phyloP scores from a whole-genome alignment of 2,797 vertebrate genomes.

The Xerus rutilus region DNA sequence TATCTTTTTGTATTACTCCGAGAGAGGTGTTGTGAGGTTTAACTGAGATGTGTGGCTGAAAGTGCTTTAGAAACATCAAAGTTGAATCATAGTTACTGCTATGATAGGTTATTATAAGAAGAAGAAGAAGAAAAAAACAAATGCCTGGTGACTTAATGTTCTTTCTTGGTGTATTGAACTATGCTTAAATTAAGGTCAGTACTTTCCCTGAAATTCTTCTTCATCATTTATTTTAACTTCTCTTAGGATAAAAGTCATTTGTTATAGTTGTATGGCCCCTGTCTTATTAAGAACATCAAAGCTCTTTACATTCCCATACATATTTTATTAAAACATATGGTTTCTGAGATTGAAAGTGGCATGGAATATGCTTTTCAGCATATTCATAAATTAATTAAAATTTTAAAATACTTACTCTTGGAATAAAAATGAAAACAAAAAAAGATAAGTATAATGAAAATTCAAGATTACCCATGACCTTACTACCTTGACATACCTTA shows the following conservation, averaged over 20 bases:
- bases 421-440: conserved; percentile 39
- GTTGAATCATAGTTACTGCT: conserved; percentile 40
- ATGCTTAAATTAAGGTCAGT: conserved; percentile 46
- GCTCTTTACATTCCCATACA: conserved; percentile 52
- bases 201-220: not conserved
- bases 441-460: conserved; percentile 28
- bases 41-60: conserved; percentile 11
- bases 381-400: not conserved
- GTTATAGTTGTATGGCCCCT: not conserved
- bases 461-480: not conserved
- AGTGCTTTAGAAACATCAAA: conserved; percentile 53
- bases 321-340: conserved; percentile 38
- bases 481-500: conserved; percentile 17
- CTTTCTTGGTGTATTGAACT: conserved; percentile 32
- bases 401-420: conserved; percentile 21
- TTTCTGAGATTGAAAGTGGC: conserved; percentile 4
- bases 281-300: conserved; percentile 32
- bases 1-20: conserved; percentile 43
- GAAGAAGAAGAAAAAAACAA: conserved; percentile 40
- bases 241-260: conserved; percentile 49
- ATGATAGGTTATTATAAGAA: conserved; percentile 37
- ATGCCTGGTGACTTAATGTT: conserved; percentile 8
- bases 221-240: conserved; percentile 56
- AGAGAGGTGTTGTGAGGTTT: not conserved
- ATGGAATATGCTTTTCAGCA: conserved; percentile 34